Conservation (phyloP, 2,113 vertebrate species). For the Axis porcinus region DNA sequence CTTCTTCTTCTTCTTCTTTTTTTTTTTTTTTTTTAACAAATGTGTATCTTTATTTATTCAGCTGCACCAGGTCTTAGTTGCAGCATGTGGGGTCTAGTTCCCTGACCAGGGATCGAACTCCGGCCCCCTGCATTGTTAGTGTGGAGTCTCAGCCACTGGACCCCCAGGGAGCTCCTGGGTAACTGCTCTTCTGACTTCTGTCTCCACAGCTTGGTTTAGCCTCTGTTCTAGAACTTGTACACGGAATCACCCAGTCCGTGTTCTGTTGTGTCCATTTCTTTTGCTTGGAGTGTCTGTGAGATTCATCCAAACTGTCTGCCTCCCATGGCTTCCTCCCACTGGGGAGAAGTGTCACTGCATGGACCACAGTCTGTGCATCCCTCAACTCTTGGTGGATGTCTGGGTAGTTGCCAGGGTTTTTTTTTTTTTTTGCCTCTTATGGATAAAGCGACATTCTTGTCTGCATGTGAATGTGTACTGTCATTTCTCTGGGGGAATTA, state of each 20-base stretch:
- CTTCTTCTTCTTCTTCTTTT: background rate
- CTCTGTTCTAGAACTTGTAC: background rate
- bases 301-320: rapidly evolving
- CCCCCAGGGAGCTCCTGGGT: background rate
- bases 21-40: background rate
- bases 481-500: background rate
- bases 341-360: rapidly evolving
- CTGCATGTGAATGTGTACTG: background rate
- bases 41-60: background rate
- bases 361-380: rapidly evolving
- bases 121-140: rapidly evolving
- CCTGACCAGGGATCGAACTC: background rate
- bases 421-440: rapidly evolving
- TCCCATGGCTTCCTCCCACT: rapidly evolving
- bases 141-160: background rate
- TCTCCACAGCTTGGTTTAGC: rapidly evolving
- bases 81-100: background rate
- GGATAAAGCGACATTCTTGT: background rate
- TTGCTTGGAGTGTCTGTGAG: rapidly evolving
- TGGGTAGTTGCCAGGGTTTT: background rate
- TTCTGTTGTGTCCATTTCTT: background rate
- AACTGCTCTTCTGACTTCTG: background rate
- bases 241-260: rapidly evolving
- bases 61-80: background rate
- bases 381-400: rapidly evolving